These are phyloP conservation scores for Stenotaenia linearis DNA, from an alignment of 2,888 invertebrate species.

Conservation along the genomic window DNA sequence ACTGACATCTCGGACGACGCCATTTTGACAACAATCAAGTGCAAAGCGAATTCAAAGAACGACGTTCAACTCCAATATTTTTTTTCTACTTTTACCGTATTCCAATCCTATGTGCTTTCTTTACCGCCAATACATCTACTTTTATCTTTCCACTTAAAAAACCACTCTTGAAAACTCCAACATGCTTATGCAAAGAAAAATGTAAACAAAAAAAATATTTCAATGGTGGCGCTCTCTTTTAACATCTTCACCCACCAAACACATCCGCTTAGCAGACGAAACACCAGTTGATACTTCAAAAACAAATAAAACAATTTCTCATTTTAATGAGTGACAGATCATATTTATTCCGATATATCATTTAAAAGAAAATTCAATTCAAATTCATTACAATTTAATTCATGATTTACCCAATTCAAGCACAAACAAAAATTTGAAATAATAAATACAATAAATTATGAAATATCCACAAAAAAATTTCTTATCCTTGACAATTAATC, in stretches of 20 bases:
- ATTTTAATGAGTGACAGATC: too few species aligned
- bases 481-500: neutral
- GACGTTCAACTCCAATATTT: neutral
- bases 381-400: neutral
- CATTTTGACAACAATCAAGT: neutral
- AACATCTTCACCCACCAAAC: neutral
- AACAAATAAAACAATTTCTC: too few species aligned
- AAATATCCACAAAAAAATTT: neutral
- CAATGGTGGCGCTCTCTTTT: neutral
- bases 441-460: neutral
- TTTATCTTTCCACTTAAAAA: neutral
- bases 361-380: too few species aligned
- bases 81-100: neutral
- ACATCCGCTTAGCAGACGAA: too few species aligned
- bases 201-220: neutral
- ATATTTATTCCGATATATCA: too few species aligned
- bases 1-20: slow-evolving; percentile 21
- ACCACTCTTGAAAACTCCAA: neutral
- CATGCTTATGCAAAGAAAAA: neutral
- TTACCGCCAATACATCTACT: too few species aligned
- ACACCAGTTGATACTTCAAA: too few species aligned
- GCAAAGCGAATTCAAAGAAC: neutral
- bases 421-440: neutral
- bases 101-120: too few species aligned
- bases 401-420: neutral